Evolutionary conservation across 2,888 invertebrate genomes (phyloP), one percentile per base, ranked within the genome.

Genomic region (Cryptocephalus primarius): DNA sequence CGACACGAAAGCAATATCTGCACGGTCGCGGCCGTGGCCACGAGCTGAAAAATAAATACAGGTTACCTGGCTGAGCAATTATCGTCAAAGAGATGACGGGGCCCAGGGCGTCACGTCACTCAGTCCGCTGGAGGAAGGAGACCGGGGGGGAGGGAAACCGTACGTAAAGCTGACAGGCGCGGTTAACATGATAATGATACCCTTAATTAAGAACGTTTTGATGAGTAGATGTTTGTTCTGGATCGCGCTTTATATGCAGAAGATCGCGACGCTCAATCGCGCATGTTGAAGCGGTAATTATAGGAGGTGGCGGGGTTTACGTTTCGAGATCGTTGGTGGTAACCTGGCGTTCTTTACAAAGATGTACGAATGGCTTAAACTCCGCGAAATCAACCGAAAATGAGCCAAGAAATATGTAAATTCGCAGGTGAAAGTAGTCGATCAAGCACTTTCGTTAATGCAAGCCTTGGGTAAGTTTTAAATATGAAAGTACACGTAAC

Each of bases 121-220:
- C 64, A 63, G 60, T 55, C 44, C 45, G 39, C 50, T 39, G 48
- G 53, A 46, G 42, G 36, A 36, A 36, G 11, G 6, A n/a, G 36
- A 34, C 34, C 34, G 9, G n/a, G n/a, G n/a, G n/a, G 34, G n/a
- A 34, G 12, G 4, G 36, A n/a, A 6, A 22, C 22, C 36, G 6
- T 11, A 36, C 12, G 36, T 12, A 36, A 6, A n/a, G 36, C n/a
- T n/a, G 36, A 64, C 63, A 62, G 64, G 58, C 58, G 54, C 49
- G 48, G 55, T 54, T 63, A 66, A 69, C 67, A 69, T 60, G 68
- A 68, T 69, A 69, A 69, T 69, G 68, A 68, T 69, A 68, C 63
- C 60, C 60, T 63, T 64, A 67, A 68, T 68, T 67, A 67, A 65
- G 58, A 55, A 55, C 54, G 60, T 62, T 62, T 62, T 63, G 66